Evolutionary conservation across 1,140 invertebrate species (phyloP).

Genomic region (Formica exsecta): DNA sequence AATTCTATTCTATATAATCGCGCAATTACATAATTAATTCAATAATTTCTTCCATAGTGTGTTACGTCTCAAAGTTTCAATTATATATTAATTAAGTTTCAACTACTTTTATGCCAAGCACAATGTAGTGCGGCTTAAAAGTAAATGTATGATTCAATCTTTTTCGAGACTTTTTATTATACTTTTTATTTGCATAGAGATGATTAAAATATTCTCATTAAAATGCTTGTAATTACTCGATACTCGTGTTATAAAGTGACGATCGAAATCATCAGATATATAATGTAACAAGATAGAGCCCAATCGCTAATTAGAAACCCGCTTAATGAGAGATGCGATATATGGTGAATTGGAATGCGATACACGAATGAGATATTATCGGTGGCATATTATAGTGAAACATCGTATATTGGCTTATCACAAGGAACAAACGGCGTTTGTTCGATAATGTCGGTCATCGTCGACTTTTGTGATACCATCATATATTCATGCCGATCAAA

Average conservation of each 20-base stretch:
- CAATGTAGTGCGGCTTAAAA: background rate
- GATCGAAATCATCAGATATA: slow-evolving; percentile 46
- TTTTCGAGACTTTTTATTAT: background rate
- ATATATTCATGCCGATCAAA: background rate
- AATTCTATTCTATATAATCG: slow-evolving; percentile 6
- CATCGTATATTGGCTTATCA: slow-evolving; percentile 18
- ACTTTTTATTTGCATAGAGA: background rate
- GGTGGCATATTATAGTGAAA: slow-evolving; percentile 21
- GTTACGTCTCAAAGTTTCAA: slow-evolving; percentile 15
- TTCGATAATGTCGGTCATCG: background rate
- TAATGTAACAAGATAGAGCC: slow-evolving; percentile 57
- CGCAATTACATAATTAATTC: slow-evolving; percentile 25
- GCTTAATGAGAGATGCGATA: slow-evolving; percentile 50
- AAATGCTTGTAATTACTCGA: slow-evolving; percentile 50
- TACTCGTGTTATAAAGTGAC: slow-evolving; percentile 10
- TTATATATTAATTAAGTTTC: background rate
- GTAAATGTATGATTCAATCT: background rate
- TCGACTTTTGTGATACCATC: background rate
- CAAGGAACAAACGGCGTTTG: slow-evolving; percentile 26
- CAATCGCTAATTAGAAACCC: slow-evolving; percentile 55
- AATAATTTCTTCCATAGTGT: background rate
- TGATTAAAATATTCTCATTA: slow-evolving; percentile 49
- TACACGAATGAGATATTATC: slow-evolving; percentile 37
- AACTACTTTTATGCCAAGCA: background rate
- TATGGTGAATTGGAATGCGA: slow-evolving; percentile 36